Conservation (phyloP, 2,113 vertebrate species). For the Neodon shergylaensis region DNA sequence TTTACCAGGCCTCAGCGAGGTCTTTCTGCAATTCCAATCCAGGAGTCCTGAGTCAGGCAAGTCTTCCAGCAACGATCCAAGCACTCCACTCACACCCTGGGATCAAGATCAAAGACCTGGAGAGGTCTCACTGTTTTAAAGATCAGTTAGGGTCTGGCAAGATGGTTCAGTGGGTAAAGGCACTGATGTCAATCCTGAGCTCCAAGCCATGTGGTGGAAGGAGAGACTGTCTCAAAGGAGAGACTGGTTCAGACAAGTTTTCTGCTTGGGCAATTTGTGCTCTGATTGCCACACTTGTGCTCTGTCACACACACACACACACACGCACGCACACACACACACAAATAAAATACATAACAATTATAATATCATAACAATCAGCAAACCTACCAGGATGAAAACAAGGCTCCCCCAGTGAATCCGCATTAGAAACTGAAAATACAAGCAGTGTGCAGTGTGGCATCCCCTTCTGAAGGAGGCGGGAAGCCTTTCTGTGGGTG, state of each 20-base stretch:
- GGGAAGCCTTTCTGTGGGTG: constrained; percentile 63
- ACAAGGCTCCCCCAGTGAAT: background rate
- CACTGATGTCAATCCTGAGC: background rate
- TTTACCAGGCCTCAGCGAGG: background rate
- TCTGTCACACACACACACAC: background rate
- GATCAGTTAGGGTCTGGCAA: background rate
- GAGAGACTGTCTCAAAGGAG: background rate
- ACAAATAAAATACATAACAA: background rate
- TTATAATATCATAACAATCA: background rate
- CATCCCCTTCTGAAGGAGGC: constrained; percentile 13
- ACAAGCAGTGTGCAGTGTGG: background rate
- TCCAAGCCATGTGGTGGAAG: background rate
- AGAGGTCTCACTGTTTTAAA: background rate
- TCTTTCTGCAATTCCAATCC: background rate
- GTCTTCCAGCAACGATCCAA: background rate
- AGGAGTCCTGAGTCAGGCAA: background rate
- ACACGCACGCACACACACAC: rapidly evolving
- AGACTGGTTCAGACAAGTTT: background rate
- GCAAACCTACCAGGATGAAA: background rate
- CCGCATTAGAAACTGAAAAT: constrained; percentile 55
- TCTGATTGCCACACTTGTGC: background rate
- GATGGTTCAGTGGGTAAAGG: no score
- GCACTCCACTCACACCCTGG: background rate
- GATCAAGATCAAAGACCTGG: constrained; percentile 43
- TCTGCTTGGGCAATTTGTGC: no score